Base-by-base conservation (phyloP, 2,113 vertebrate species). In the Amia ocellicauda region DNA sequence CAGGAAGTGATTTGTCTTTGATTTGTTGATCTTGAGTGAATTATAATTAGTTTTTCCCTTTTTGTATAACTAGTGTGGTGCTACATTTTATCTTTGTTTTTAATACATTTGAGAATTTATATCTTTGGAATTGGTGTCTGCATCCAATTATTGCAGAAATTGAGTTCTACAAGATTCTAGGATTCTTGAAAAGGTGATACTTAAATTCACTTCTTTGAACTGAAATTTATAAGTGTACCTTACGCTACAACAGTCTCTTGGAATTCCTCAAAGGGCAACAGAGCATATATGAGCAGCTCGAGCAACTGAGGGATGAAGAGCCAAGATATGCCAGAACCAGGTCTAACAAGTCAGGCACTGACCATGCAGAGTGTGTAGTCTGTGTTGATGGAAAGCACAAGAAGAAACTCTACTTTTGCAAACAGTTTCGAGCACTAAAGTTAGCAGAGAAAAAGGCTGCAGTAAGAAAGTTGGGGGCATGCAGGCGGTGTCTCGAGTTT, bases 181-280 rank as follows among this genome's bases (percentile, higher is more conserved):
- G n/a, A n/a, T n/a, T n/a, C n/a, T n/a, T n/a, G n/a, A n/a, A n/a
- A n/a, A n/a, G n/a, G n/a, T n/a, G n/a, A n/a, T n/a, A n/a, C n/a
- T n/a, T n/a, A n/a, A n/a, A n/a, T n/a, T n/a, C n/a, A n/a, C n/a
- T n/a, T n/a, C n/a, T n/a, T n/a, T n/a, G n/a, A n/a, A n/a, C n/a
- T n/a, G n/a, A n/a, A n/a, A n/a, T n/a, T n/a, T n/a, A n/a, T n/a
- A n/a, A n/a, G n/a, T n/a, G n/a, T n/a, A n/a, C n/a, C n/a, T n/a
- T n/a, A n/a, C n/a, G n/a, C n/a, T n/a, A n/a, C n/a, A n/a, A 67
- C 14, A 31, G 1, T 1, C 63, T 64, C 0, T 13, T 60, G 1
- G 51, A 20, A 2, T 70, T 74, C 52, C 57, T 74, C 10, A 68
- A 65, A 31, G 62, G 2, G 7, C 64, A 70, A 3, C 40, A 69